A percentile compares a stretch with the other conserved stretches of the same genome.
Evolutionary conservation across 2,888 invertebrate species (phyloP).

Genomic region (Dynastes tityus): DNA sequence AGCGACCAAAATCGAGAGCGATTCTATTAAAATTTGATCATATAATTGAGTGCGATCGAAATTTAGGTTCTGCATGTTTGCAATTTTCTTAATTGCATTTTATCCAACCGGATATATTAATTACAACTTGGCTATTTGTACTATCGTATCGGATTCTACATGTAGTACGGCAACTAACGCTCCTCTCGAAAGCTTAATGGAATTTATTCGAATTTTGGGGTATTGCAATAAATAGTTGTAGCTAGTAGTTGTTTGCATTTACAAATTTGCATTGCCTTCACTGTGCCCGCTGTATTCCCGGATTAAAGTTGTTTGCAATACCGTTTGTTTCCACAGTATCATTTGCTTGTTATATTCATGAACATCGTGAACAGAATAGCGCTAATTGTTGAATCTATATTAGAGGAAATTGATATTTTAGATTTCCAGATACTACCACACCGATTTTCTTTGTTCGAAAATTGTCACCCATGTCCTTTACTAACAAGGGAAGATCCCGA

Average conservation of each 20-base stretch:
- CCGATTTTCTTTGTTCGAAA: no score
- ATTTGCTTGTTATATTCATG: neutral
- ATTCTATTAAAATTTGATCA: neutral
- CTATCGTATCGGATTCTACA: neutral
- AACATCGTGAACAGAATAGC: no score
- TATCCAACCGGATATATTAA: neutral
- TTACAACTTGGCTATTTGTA: neutral
- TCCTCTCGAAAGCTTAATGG: neutral
- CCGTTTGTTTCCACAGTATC: neutral
- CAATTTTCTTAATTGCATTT: constrained; percentile 17
- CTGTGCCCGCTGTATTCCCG: neutral
- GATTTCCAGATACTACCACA: no score
- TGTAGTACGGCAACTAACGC: neutral
- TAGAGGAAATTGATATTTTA: no score
- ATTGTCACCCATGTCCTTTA: no score
- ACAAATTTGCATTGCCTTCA: neutral
- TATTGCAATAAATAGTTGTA: constrained; percentile 6
- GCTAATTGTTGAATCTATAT: no score
- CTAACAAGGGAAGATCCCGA: no score
- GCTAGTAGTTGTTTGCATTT: no score
- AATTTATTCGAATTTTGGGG: constrained; percentile 5
- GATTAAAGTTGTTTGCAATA: neutral
- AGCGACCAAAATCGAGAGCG: no score
- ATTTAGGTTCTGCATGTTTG: constrained; percentile 4
- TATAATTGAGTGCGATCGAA: neutral